A percentile compares a stretch with the other conserved stretches of the same genome.
Conservation (phyloP, 2,797 vertebrate genomes). For the Austrolebias charrua region DNA sequence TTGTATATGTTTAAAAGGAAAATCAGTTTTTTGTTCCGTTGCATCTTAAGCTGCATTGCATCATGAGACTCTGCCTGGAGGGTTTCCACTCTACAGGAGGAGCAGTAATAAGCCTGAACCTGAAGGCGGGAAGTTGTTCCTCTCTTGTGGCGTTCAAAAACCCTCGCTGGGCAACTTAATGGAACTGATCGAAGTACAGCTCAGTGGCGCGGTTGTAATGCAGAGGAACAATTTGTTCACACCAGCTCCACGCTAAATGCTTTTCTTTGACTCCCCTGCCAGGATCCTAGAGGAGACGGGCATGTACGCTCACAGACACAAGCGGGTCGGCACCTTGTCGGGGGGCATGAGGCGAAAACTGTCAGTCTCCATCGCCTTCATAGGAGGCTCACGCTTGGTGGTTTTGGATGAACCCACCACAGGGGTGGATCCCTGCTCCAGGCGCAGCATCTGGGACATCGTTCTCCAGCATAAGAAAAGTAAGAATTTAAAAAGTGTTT, state of each 20-base stretch:
- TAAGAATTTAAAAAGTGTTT: constrained; percentile 62
- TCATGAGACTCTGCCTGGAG: constrained; percentile 41
- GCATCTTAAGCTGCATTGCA: constrained; percentile 18
- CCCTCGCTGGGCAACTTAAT: constrained; percentile 39
- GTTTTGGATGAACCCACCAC: constrained; percentile 97
- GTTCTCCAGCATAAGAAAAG: constrained; percentile 93
- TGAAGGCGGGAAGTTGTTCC: constrained; percentile 24
- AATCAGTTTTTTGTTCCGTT: constrained; percentile 24
- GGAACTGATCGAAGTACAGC: constrained; percentile 29
- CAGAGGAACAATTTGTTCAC: constrained; percentile 29
- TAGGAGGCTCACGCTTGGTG: constrained; percentile 93
- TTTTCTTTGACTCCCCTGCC: constrained; percentile 39
- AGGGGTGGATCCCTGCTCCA: constrained; percentile 95
- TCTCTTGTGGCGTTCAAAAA: constrained; percentile 30
- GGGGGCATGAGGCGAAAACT: constrained; percentile 98
- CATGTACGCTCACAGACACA: constrained; percentile 92
- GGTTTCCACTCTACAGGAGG: constrained; percentile 22
- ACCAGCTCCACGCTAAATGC: constrained; percentile 32
- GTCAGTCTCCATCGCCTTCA: constrained; percentile 96
- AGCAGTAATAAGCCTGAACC: constrained; percentile 32
- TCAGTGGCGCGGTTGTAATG: constrained; percentile 32
- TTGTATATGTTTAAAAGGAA: neutral
- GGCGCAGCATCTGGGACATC: constrained; percentile 97
- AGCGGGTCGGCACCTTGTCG: constrained; percentile 89
- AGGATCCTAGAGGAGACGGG: constrained; percentile 93